Evolutionary conservation across 2,888 invertebrate species (phyloP), one percentile per base, ranked within the genome.

Genomic region (Anodontia alba): DNA sequence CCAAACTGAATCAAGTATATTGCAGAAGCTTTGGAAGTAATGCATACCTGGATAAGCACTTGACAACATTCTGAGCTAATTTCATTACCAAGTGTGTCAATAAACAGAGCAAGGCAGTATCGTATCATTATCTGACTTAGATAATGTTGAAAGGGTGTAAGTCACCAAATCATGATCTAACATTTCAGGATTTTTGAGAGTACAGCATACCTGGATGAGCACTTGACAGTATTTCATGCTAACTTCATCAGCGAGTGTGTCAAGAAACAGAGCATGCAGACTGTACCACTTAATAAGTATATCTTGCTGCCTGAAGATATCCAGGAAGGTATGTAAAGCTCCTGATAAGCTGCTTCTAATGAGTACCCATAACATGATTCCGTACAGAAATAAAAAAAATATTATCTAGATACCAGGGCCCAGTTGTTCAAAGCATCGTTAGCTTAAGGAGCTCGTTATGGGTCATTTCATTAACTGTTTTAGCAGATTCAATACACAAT

Each of bases 191-290:
- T 91, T 23, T 91, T 87, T 80, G 66, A 78, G 12, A 89, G 88
- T 80, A 76, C 82, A 10, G 87, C 86, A 1, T 92, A 90, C 73
- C 33, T 82, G 8, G 87, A 88, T 73, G 88, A 91, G 67, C 88
- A 89, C 70, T 51, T 91, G 23, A 86, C 90, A 31, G 83, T 92
- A 0, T 89, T 92, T 70, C 90, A 92, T 74, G 80, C 90, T 3
- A 78, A 71, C 26, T 91, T 88, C 68, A 88, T 91, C 42, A 74
- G 42, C 17, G 88, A 86, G 36, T 88, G 88, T 83, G 76, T 87
- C 0, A 76, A 83, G 67, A 73, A 73, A 10, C 83, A 80, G n/a
- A 57, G 78, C 43, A 69, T 73, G 23, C 46, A 69, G 15, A 74
- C 74, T 31, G 84, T 88, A 20, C 77, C 77, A 12, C 73, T 91